Base-by-base conservation (phyloP, 2,797 vertebrate species). In the Coreius guichenoti region DNA sequence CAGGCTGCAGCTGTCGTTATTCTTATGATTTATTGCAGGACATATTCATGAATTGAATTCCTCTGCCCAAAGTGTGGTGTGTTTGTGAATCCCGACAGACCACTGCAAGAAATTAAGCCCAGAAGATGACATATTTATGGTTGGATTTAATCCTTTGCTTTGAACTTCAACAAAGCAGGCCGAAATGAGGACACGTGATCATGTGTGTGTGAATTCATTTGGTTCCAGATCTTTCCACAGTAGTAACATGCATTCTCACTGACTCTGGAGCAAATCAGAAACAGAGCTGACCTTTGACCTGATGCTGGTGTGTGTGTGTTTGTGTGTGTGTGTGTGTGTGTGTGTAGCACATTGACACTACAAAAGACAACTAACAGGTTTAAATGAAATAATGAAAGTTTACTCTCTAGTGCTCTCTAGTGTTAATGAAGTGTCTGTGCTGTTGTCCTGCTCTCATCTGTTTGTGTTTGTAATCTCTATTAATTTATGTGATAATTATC, bases 181-280 rank as follows among this genome's bases (percentile, higher is more conserved):
- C 51, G 16, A 74, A 21, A 31, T 26, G 72, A 49, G 26, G 43
- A 58, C 68, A 73, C 63, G 36, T 65, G 23, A 56, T 74, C 49
- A n/a, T 76, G 56, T 56, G 84, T 74, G 79, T 86, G 80, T 74
- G 77, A 61, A 81, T 81, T 39, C 80, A 43, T 67, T 70, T 33
- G 2, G 86, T 90, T 91, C 92, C 86, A 82, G n/a, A 23, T 47
- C 63, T 90, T 88, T 90, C 63, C 80, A 87, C 83, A 45, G 65
- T 86, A 88, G 65, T 77, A 89, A 86, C 86, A 45, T 69, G 49
- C 75, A 73, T 86, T 82, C 80, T 86, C 72, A 61, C 90, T 91
- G 89, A 86, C 67, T 83, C 91, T 92, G 87, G 80, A 86, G 80
- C 89, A 93, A 94, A 94, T 92, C 90, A 90, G 91, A 94, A 91